Evolutionary conservation across 2,888 invertebrate genomes (phyloP).

Genomic region (Lamproptera curius): DNA sequence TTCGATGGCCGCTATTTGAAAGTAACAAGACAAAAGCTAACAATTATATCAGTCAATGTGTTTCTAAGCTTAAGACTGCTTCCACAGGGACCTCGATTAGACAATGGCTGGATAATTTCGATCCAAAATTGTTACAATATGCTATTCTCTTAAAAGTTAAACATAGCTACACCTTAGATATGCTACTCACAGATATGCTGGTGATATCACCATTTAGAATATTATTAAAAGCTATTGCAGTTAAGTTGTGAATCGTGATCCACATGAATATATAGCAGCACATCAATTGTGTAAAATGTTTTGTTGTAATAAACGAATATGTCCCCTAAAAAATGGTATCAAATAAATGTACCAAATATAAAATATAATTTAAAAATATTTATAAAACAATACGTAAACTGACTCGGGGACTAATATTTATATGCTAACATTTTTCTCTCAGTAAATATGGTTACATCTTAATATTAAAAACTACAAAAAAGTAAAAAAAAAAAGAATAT

Average conservation of each 20-base stretch:
- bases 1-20: neutral
- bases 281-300: neutral
- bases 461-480: slow-evolving; percentile 59
- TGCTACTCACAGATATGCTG: slow-evolving; percentile 18
- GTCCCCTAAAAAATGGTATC: neutral
- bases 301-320: neutral
- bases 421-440: slow-evolving; percentile 37
- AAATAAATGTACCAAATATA: slow-evolving; percentile 1
- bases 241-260: neutral
- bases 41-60: slow-evolving; percentile 12
- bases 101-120: slow-evolving; percentile 10
- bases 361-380: slow-evolving; percentile 29
- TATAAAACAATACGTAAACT: slow-evolving; percentile 58
- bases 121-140: slow-evolving; percentile 6
- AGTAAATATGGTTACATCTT: slow-evolving; percentile 64
- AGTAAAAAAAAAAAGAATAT: slow-evolving; percentile 8
- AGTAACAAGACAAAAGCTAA: slow-evolving; percentile 2
- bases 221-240: neutral
- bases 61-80: slow-evolving; percentile 1
- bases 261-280: no score
- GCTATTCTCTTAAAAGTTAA: slow-evolving; percentile 12
- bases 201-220: slow-evolving; percentile 9
- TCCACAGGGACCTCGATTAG: slow-evolving; percentile 1
- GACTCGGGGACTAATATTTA: slow-evolving; percentile 49
- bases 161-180: slow-evolving; percentile 19